These are phyloP conservation scores for Homarus americanus DNA, from an alignment of 1,140 invertebrate genomes.

Conservation along the genomic window DNA sequence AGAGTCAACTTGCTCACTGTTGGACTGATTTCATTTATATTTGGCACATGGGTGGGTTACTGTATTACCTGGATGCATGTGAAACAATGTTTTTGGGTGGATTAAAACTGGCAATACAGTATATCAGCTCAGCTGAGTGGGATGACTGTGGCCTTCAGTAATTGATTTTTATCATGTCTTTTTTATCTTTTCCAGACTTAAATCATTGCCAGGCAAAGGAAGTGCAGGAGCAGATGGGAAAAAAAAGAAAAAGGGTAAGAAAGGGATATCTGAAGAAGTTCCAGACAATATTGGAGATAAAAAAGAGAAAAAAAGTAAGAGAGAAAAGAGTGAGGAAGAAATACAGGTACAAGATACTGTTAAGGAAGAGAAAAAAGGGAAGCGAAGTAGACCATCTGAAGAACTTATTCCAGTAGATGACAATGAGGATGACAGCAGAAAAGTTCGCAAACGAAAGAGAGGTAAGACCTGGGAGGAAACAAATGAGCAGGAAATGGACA, in stretches of 20 bases:
- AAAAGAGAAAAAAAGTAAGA: slow-evolving; percentile 6
- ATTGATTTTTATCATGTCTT: no score
- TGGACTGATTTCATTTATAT: no score
- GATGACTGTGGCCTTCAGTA: no score
- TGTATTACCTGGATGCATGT: no score
- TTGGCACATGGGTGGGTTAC: no score
- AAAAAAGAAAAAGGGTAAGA: slow-evolving; percentile 20
- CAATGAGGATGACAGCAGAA: slow-evolving; percentile 13
- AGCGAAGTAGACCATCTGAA: neutral
- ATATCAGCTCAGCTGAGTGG: no score
- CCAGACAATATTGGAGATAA: slow-evolving; percentile 6
- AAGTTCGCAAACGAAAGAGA: slow-evolving; percentile 26
- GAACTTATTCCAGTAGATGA: neutral
- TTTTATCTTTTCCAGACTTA: slow-evolving; percentile 13
- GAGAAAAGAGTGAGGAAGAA: neutral
- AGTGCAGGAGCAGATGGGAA: neutral
- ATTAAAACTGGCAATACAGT: no score
- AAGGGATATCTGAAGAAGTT: neutral
- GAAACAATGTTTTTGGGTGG: no score
- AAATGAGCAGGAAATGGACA: neutral
- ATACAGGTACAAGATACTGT: neutral
- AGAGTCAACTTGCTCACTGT: no score
- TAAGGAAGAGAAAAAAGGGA: neutral
- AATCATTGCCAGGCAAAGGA: slow-evolving; percentile 20
- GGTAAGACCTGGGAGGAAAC: slow-evolving; percentile 9